Base-by-base conservation (phyloP, 2,888 invertebrate species). In the Falcaria lacertinaria region DNA sequence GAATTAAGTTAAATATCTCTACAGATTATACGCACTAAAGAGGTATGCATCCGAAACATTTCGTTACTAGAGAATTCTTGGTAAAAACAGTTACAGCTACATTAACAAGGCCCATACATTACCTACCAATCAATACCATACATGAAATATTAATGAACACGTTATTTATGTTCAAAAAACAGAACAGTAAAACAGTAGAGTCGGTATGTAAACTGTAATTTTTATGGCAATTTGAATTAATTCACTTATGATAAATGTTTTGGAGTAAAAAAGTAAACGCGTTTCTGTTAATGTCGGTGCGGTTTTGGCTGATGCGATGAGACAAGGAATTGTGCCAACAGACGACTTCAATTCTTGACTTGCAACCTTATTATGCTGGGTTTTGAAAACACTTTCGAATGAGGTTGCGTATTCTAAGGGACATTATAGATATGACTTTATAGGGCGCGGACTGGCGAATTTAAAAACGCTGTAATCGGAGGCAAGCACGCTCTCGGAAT, bases 141-240 rank as follows among this genome's bases (percentile, higher is more conserved):
- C 63, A 69, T 69, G 56, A 64, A 74, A 75, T 75, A 78, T 77
- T 70, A 69, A 74, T 69, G 54, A 64, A 60, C 68, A 72, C 56
- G 69, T 72, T 65, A 73, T 71, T 68, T 61, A 83, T 78, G 66
- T 65, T 59, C 41, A 50, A 58, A 64, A 69, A 67, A 64, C 54
- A 54, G 58, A 66, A 67, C 61, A 64, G 13, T 60, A 65, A 77
- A 73, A 68, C 61, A 60, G 60, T 61, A 61, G 62, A 57, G 57
- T 69, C 77, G 78, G 83, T 83, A 81, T 80, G 78, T 77, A 74
- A 81, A 79, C 69, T 66, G 72, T 65, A 67, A 80, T 79, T 81
- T 80, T 84, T 78, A 81, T 84, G 71, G 69, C 78, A 78, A 84
- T 83, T 79, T 74, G 77, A 86, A 85, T 87, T 84, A 84, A 86